These are phyloP conservation scores for Meloidogyne floridensis DNA, from an alignment of 1,140 invertebrate genomes.

Conservation along the genomic window DNA sequence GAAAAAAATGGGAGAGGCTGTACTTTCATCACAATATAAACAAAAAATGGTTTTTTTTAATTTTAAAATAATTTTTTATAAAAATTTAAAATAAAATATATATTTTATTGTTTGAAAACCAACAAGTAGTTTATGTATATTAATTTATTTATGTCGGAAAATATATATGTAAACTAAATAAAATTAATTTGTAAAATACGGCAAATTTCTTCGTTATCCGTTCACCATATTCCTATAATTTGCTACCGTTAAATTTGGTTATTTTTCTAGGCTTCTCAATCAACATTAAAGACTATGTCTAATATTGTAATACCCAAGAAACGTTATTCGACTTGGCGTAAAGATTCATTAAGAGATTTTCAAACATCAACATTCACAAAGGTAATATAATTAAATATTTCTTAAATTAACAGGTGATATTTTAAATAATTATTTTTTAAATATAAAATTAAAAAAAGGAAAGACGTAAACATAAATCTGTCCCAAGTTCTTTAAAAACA, in stretches of 20 bases:
- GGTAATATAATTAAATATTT: constrained; percentile 14
- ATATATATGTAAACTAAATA: too few species aligned
- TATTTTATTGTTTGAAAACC: too few species aligned
- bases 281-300: constrained; percentile 20
- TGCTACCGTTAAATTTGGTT: neutral
- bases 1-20: constrained; percentile 3
- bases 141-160: too few species aligned
- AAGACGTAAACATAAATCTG: constrained; percentile 20
- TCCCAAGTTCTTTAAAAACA: constrained; percentile 37
- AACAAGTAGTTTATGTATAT: too few species aligned
- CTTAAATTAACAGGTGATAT: neutral
- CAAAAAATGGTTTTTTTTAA: neutral
- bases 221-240: too few species aligned
- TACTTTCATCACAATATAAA: constrained; percentile 10
- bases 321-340: constrained; percentile 35
- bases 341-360: constrained; percentile 30
- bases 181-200: too few species aligned
- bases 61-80: neutral
- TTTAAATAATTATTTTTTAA: constrained; percentile 18
- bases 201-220: too few species aligned
- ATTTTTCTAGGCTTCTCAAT: neutral
- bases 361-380: constrained; percentile 27
- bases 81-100: neutral
- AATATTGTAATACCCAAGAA: constrained; percentile 29
- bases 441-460: constrained; percentile 20